Percentiles rank a stretch among this genome's conserved stretches.
Evolutionary conservation across 2,888 invertebrate species (phyloP).

Genomic region (Syrista parreyssii): DNA sequence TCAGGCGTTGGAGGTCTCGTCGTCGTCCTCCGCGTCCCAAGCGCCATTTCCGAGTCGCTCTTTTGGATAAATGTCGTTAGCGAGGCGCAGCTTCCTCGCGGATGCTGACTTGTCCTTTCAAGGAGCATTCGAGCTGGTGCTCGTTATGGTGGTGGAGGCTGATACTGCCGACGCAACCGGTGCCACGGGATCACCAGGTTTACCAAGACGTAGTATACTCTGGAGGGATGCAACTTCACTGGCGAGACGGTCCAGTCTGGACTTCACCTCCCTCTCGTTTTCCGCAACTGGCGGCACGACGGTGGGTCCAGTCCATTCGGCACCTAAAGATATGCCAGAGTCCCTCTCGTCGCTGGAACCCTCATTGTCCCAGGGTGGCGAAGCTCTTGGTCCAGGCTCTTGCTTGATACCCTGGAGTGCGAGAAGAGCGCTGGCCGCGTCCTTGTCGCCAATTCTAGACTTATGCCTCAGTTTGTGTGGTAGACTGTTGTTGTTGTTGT

Average conservation of each 20-base stretch:
- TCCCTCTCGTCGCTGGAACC: slow-evolving; percentile 92
- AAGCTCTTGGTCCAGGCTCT: slow-evolving; percentile 83
- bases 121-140: slow-evolving; percentile 2
- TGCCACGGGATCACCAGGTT: slow-evolving; percentile 49
- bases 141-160: background rate
- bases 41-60: slow-evolving; percentile 1
- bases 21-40: background rate
- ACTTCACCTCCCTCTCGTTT: slow-evolving; percentile 82
- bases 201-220: slow-evolving; percentile 80
- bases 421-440: slow-evolving; percentile 84
- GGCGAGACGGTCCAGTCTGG: slow-evolving; percentile 87
- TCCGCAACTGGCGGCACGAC: slow-evolving; percentile 67
- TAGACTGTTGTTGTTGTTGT: slow-evolving; percentile 81
- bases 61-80: slow-evolving; percentile 11
- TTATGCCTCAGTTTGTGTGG: slow-evolving; percentile 93
- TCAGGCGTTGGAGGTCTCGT: background rate
- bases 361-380: slow-evolving; percentile 89
- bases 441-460: slow-evolving; percentile 89
- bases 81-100: slow-evolving; percentile 1
- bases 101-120: background rate
- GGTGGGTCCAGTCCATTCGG: slow-evolving; percentile 70
- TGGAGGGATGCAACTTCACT: slow-evolving; percentile 92
- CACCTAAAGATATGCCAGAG: slow-evolving; percentile 87
- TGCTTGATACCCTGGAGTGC: slow-evolving; percentile 88
- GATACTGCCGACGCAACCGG: slow-evolving; percentile 25